A percentile compares a stretch with the other conserved stretches of the same genome.
These are phyloP conservation scores for Bagarius yarrelli DNA, from an alignment of 2,113 vertebrate species.

Conservation along the genomic window DNA sequence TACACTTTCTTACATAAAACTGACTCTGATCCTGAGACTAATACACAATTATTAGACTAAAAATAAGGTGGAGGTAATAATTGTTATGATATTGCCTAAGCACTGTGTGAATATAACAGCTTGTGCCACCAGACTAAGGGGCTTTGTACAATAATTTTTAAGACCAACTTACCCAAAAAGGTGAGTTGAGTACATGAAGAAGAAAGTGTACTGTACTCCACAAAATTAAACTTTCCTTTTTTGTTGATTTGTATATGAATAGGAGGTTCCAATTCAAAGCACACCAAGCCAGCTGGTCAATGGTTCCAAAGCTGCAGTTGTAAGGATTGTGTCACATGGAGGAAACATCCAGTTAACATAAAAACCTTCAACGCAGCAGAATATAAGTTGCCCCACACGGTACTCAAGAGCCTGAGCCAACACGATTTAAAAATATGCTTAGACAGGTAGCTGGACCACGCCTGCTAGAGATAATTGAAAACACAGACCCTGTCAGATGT, in stretches of 20 bases:
- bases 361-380: constrained; percentile 52
- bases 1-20: background rate
- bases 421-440: constrained; percentile 54
- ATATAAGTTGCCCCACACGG: constrained; percentile 49
- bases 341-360: constrained; percentile 39
- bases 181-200: background rate
- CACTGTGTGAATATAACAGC: background rate
- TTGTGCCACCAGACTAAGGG: background rate
- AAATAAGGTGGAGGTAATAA: background rate
- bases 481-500: constrained; percentile 53
- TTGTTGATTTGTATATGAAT: constrained; percentile 11
- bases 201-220: background rate
- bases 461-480: constrained; percentile 59
- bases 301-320: too few species aligned
- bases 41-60: constrained; percentile 10
- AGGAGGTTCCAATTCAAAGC: constrained; percentile 5
- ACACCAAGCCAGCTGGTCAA: constrained; percentile 3
- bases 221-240: constrained; percentile 9
- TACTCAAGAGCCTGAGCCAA: constrained; percentile 42
- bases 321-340: too few species aligned
- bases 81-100: background rate
- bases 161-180: background rate
- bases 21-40: too few species aligned
- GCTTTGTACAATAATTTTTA: background rate
- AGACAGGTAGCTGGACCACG: constrained; percentile 47